These are phyloP conservation scores for Cyrtonyx montezumae DNA, from an alignment of 2,113 vertebrate genomes.

Conservation along the genomic window DNA sequence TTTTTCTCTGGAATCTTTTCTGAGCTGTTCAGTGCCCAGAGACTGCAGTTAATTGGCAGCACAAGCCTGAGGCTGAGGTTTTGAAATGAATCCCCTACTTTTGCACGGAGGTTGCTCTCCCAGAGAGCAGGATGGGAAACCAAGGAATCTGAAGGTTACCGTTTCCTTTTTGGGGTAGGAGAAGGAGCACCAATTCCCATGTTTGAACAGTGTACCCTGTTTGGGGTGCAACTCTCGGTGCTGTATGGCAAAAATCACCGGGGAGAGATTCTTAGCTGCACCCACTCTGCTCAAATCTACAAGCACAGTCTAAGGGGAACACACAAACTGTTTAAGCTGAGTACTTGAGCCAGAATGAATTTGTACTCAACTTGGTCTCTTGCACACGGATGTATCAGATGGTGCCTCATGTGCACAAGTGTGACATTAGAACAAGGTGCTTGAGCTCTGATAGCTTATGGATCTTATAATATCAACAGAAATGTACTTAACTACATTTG, in stretches of 20 bases:
- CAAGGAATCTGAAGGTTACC: neutral
- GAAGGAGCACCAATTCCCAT: neutral
- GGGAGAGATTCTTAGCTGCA: neutral
- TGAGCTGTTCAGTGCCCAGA: neutral
- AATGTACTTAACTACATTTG: neutral
- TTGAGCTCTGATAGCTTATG: neutral
- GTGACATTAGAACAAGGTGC: neutral
- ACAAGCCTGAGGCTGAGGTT: neutral
- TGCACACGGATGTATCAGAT: neutral
- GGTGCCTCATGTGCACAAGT: neutral
- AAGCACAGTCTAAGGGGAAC: neutral
- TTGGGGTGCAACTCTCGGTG: neutral
- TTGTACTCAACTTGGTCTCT: neutral
- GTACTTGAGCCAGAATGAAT: neutral
- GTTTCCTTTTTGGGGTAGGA: neutral
- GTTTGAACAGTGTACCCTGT: neutral
- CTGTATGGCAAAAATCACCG: neutral
- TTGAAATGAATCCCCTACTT: neutral
- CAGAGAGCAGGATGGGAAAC: neutral
- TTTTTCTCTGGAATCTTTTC: neutral
- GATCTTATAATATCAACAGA: neutral
- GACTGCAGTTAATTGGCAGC: neutral
- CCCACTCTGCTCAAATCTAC: neutral
- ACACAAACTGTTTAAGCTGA: neutral
- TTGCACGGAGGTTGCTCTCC: neutral